Conservation (phyloP, 2,797 vertebrate species). For the Balearica regulorum region DNA sequence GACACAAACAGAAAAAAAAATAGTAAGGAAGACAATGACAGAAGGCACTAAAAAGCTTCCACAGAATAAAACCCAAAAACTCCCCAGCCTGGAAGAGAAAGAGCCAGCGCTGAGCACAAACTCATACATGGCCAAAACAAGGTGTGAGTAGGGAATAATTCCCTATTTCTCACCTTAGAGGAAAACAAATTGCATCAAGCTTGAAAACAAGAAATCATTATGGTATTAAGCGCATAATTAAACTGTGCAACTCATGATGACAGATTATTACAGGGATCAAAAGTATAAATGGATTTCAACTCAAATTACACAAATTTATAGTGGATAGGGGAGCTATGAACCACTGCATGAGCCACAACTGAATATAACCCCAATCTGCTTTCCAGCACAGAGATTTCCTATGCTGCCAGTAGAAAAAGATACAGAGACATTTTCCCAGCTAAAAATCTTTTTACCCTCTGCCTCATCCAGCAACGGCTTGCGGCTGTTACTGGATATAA, state of each 20-base stretch:
- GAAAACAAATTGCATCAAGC: not conserved
- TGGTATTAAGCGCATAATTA: not conserved
- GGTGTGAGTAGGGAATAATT: not conserved
- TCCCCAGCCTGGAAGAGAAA: not conserved
- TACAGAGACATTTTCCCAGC: not conserved
- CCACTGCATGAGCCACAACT: not conserved
- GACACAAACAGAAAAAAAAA: not conserved
- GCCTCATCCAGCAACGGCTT: not conserved
- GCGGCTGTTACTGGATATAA: not conserved
- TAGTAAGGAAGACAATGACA: accelerated
- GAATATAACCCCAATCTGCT: not conserved
- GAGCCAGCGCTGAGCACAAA: not conserved
- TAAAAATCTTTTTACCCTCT: not conserved
- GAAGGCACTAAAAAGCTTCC: not conserved
- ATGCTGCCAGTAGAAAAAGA: not conserved
- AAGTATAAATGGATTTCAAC: not conserved
- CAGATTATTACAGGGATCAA: not conserved
- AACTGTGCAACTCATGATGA: not conserved
- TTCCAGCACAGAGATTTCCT: not conserved
- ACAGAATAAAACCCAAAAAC: not conserved
- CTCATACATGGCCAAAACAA: not conserved
- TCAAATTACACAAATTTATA: not conserved
- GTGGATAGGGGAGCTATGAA: not conserved
- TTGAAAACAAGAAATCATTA: not conserved
- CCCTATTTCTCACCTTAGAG: not conserved